Evolutionary conservation across 2,888 invertebrate species (phyloP).

Genomic region (Terebella lapidaria): DNA sequence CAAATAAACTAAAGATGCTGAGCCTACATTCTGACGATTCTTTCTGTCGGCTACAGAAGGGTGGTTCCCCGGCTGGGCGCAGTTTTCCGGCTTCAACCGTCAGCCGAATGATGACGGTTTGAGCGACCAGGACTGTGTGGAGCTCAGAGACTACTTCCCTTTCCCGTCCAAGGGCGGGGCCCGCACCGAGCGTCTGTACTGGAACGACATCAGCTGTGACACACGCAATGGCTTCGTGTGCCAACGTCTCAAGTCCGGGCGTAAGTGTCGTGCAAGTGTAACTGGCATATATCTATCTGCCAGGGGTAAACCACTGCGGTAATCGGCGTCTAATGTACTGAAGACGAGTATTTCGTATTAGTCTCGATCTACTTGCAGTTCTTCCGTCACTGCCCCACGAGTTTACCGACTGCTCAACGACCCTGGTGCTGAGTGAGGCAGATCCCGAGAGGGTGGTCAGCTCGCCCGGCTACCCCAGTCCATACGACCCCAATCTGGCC

Average conservation of each 20-base stretch:
- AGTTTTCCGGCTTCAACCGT: conserved; percentile 63
- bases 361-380: background rate
- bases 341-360: too few relatives aligned
- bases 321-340: too few relatives aligned
- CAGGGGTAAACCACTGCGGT: too few relatives aligned
- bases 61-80: conserved; percentile 78
- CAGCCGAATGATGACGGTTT: conserved; percentile 81
- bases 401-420: background rate
- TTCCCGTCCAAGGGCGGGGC: conserved; percentile 49
- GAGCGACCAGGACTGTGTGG: conserved; percentile 76
- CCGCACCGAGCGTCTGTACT: conserved; percentile 64
- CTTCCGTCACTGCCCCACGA: background rate
- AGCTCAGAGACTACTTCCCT: conserved; percentile 66
- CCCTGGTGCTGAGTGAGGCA: background rate
- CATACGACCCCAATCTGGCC: conserved; percentile 25
- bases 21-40: background rate
- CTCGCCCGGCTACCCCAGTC: conserved; percentile 27
- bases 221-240: conserved; percentile 73
- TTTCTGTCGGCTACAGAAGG: conserved; percentile 56
- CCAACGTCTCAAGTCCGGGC: conserved; percentile 65
- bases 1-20: background rate
- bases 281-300: too few relatives aligned
- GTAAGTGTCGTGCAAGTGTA: too few relatives aligned
- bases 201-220: conserved; percentile 75
- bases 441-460: background rate